Conservation (phyloP, 1,140 invertebrate genomes). For the Hyposmocoma kahamanoa region DNA sequence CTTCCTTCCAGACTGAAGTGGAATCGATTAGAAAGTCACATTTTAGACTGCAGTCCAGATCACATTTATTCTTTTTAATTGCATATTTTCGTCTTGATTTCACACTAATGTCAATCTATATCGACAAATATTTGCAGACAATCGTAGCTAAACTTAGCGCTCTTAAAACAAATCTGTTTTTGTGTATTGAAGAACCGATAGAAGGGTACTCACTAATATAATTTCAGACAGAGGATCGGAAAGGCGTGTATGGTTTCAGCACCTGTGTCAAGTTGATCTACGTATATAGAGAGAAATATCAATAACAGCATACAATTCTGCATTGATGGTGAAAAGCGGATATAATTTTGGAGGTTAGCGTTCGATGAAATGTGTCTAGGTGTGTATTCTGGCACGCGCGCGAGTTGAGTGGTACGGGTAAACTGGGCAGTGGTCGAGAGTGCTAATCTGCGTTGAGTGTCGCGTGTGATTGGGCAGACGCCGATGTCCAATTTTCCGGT, state of each 20-base stretch:
- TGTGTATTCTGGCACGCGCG: slow-evolving; percentile 43
- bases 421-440: slow-evolving; percentile 43
- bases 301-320: slow-evolving; percentile 43
- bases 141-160: not conserved
- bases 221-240: slow-evolving; percentile 44
- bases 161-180: slow-evolving; percentile 1
- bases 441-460: slow-evolving; percentile 68
- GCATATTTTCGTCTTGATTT: too few species aligned
- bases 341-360: slow-evolving; percentile 28
- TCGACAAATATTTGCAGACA: not conserved
- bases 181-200: slow-evolving; percentile 23
- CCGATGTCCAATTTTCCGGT: slow-evolving; percentile 69
- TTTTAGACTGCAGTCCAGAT: slow-evolving; percentile 25
- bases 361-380: slow-evolving; percentile 50
- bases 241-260: slow-evolving; percentile 34
- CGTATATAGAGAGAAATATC: slow-evolving; percentile 29
- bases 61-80: too few species aligned
- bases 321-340: slow-evolving; percentile 30
- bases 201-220: slow-evolving; percentile 36
- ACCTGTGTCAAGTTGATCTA: slow-evolving; percentile 13
- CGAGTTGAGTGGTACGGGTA: slow-evolving; percentile 29
- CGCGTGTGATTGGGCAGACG: slow-evolving; percentile 68
- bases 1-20: slow-evolving; percentile 33
- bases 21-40: slow-evolving; percentile 39
- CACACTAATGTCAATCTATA: not conserved